Conservation (phyloP, 2,113 vertebrate species). For the Choloepus hoffmanni region DNA sequence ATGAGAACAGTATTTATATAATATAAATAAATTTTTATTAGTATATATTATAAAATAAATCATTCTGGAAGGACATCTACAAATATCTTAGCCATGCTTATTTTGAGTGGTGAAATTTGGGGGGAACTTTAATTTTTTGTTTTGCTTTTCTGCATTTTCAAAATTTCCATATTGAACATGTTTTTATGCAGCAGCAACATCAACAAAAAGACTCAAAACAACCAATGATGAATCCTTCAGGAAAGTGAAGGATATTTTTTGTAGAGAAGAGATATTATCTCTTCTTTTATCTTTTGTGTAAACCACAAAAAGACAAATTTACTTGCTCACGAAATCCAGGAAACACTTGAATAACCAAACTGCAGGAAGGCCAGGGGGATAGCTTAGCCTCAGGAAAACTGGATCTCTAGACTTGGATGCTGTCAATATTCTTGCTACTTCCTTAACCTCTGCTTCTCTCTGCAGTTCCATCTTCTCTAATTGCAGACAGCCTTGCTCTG, state of each 20-base stretch:
- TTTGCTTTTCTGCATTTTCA: conserved; percentile 34
- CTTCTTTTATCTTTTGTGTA: conserved; percentile 21
- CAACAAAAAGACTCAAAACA: neutral
- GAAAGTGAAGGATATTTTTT: neutral
- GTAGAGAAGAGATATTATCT: neutral
- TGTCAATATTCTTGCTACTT: neutral
- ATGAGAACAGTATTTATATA: neutral
- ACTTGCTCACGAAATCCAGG: neutral
- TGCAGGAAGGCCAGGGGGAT: neutral
- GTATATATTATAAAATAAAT: neutral
- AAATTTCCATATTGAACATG: neutral
- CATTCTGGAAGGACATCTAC: neutral
- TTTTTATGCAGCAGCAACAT: neutral
- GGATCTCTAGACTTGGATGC: neutral
- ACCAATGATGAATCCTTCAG: conserved; percentile 4
- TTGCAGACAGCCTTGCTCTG: neutral
- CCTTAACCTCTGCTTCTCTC: neutral
- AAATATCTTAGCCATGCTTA: conserved; percentile 28
- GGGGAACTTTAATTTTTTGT: neutral
- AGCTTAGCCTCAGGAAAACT: neutral
- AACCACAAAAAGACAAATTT: neutral
- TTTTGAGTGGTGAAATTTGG: conserved; percentile 31
- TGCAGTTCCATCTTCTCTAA: neutral
- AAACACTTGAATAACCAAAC: neutral
- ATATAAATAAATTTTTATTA: conserved; percentile 11